Evolutionary conservation across 1,140 invertebrate species (phyloP).

Genomic region (Anthonomus grandis): DNA sequence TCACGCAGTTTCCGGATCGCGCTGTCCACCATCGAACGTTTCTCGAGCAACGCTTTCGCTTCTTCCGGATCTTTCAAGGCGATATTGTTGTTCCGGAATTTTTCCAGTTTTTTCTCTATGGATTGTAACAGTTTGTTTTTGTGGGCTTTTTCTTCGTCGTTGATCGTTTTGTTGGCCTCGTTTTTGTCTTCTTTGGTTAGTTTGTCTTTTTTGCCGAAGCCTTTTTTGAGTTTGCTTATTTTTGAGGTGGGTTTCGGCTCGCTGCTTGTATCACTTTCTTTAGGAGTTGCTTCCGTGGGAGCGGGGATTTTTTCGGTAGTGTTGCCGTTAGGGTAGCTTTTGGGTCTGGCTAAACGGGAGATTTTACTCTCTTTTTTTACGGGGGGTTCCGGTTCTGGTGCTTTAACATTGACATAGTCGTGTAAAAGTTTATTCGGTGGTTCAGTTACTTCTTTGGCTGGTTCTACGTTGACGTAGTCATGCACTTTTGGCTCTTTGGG

Average conservation of each 20-base stretch:
- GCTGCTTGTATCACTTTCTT: too few species aligned
- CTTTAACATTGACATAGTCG: conserved; percentile 38
- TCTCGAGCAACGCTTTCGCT: conserved; percentile 45
- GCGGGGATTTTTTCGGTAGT: conserved; percentile 14
- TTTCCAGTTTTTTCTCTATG: conserved; percentile 66
- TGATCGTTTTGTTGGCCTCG: conserved; percentile 49
- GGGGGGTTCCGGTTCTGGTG: conserved; percentile 26
- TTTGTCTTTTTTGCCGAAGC: conserved; percentile 47
- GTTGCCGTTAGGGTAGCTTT: conserved; percentile 52
- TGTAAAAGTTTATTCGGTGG: conserved; percentile 26
- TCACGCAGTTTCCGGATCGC: conserved; percentile 58
- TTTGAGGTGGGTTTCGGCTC: too few species aligned
- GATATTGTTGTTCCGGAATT: conserved; percentile 52
- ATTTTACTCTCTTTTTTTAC: conserved; percentile 46
- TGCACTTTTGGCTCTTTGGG: conserved; percentile 9
- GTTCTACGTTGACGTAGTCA: conserved; percentile 32
- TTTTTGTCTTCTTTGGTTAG: conserved; percentile 50
- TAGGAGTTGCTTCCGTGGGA: conserved; percentile 48
- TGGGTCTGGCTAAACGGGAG: conserved; percentile 59
- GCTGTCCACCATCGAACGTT: conserved; percentile 51
- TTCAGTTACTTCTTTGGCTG: conserved; percentile 4
- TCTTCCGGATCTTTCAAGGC: conserved; percentile 49
- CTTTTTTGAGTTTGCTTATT: conserved; percentile 50
- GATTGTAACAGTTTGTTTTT: conserved; percentile 59
- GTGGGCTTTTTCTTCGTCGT: conserved; percentile 44